Conservation (phyloP, 2,113 vertebrate genomes). For the Larimichthys crocea region DNA sequence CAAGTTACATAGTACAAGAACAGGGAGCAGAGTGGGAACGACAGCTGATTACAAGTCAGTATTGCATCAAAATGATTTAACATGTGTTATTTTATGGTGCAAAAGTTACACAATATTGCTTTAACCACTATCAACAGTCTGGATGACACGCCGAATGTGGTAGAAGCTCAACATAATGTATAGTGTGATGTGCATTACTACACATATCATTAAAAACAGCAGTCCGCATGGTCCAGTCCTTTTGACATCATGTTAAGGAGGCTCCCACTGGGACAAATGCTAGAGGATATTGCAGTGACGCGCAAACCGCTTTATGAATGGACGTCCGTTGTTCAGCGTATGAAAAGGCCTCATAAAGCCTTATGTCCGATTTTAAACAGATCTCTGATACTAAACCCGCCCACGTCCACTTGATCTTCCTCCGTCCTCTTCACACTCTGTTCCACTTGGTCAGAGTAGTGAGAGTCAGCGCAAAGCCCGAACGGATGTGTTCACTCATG, state of each 20-base stretch:
- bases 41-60: too few relatives aligned
- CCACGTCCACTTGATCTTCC: constrained; percentile 35
- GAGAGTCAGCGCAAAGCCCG: constrained; percentile 37
- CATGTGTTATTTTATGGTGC: too few relatives aligned
- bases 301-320: constrained; percentile 62
- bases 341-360: constrained; percentile 60
- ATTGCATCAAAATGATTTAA: too few relatives aligned
- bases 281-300: constrained; percentile 45
- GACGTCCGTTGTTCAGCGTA: constrained; percentile 36
- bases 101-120: background rate
- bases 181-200: background rate
- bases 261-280: constrained; percentile 30
- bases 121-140: background rate
- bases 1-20: too few relatives aligned
- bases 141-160: background rate
- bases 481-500: constrained; percentile 68
- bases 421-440: background rate
- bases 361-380: constrained; percentile 5
- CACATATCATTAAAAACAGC: background rate
- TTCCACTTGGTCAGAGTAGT: constrained; percentile 24
- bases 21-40: too few relatives aligned
- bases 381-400: constrained; percentile 48
- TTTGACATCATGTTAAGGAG: constrained; percentile 32
- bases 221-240: background rate
- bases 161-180: background rate